These are phyloP conservation scores for Pseudopodoces humilis DNA, from an alignment of 2,113 vertebrate genomes.

Conservation along the genomic window DNA sequence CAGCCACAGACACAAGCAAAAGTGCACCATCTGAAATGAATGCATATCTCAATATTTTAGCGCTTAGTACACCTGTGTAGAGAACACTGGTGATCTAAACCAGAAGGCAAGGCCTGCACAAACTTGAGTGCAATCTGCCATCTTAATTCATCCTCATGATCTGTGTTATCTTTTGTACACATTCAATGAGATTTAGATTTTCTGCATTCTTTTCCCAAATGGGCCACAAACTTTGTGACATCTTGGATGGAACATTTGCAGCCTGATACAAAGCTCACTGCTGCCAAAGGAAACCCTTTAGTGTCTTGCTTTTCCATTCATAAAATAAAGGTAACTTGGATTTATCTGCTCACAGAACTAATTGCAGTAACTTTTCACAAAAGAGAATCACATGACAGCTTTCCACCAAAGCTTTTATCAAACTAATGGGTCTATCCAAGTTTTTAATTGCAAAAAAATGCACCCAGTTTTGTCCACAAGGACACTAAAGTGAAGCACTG, in stretches of 20 bases:
- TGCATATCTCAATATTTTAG: not conserved
- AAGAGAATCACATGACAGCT: not conserved
- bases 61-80: not conserved
- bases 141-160: not conserved
- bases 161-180: not conserved
- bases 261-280: not conserved
- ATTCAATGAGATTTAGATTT: not conserved
- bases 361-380: not conserved
- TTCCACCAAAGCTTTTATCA: not conserved
- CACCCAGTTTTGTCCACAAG: not conserved
- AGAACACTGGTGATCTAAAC: not conserved
- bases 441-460: not conserved
- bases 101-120: not conserved
- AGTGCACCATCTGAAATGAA: not conserved
- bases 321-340: not conserved
- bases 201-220: not conserved
- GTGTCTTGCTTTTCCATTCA: not conserved
- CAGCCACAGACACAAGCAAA: not conserved
- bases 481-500: not conserved
- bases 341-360: not conserved
- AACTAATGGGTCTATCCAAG: not conserved
- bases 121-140: not conserved
- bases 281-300: not conserved
- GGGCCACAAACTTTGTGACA: not conserved
- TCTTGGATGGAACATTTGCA: not conserved